These are phyloP conservation scores for Episyrphus balteatus DNA, from an alignment of 1,140 invertebrate genomes.

Conservation along the genomic window DNA sequence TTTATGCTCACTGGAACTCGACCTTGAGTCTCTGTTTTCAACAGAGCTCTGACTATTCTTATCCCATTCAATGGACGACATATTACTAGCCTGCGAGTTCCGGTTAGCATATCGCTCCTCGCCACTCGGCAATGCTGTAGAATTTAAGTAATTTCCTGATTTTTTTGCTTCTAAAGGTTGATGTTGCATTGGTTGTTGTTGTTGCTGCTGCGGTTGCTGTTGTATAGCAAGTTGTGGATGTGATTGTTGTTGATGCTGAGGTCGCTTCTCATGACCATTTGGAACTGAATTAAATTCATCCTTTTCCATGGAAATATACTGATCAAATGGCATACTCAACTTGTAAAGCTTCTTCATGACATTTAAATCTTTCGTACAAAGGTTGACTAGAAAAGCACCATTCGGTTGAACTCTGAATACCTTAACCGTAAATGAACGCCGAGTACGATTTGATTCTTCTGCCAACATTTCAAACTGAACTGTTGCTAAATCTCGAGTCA, in stretches of 20 bases:
- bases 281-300: constrained; percentile 21
- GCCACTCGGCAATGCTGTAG: constrained; percentile 21
- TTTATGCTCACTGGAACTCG: constrained; percentile 5
- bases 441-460: constrained; percentile 26
- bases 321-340: constrained; percentile 30
- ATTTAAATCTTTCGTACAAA: constrained; percentile 26
- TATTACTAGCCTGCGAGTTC: constrained; percentile 5
- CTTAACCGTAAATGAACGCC: constrained; percentile 40
- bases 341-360: constrained; percentile 34
- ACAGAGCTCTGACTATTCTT: constrained; percentile 27
- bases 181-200: constrained; percentile 8
- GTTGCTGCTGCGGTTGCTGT: not conserved
- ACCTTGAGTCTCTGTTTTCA: constrained; percentile 17
- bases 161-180: constrained; percentile 14
- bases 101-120: constrained; percentile 9
- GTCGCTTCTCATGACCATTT: not conserved
- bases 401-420: constrained; percentile 41
- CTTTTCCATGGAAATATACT: constrained; percentile 30
- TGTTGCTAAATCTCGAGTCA: constrained; percentile 23
- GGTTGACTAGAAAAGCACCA: constrained; percentile 37
- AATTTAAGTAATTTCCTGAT: constrained; percentile 19
- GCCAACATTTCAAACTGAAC: constrained; percentile 36
- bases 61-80: constrained; percentile 22
- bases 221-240: not conserved
- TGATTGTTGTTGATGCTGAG: not conserved